Base-by-base conservation (phyloP, 2,888 invertebrate species). In the Nephrocerus scutellatus region DNA sequence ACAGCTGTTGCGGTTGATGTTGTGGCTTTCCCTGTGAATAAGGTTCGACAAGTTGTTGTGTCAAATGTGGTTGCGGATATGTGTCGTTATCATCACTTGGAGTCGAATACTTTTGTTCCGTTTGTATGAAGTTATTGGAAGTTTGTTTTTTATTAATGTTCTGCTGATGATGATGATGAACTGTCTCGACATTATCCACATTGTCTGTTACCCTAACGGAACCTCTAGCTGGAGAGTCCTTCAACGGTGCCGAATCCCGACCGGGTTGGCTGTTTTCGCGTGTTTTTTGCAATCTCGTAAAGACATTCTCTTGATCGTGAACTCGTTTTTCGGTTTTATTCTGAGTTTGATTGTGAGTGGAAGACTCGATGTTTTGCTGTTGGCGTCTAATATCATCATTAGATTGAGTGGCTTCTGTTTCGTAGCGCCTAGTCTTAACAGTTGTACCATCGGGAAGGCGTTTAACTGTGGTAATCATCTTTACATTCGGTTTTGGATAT, bases 351-450 rank as follows among this genome's bases (percentile, higher is more conserved):
- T 42, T 44, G 12, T 40, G 35, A 22, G 34, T 52, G 5, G 49
- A 36, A 3, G 51, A 44, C 2, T 26, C 30, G 14, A 36, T 44
- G 16, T 46, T 46, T 30, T 47, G 48, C 23, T 52, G 40, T 13
- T 38, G 47, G 21, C 48, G 55, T 24, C 43, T 50, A 3, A 37
- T 32, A 12, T 54, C 55, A 24, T 44, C 35, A 8, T 46, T 30
- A 1, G 60, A 56, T 10, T 45, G 37, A 7, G 50, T 7, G 38
- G 64, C 65, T 48, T 66, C 70, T 22, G 78, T 79, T 57, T 82
- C 81, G 23, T 79, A 76, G 28, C 75, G 74, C 14, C 80, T 80
- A 43, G 79, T 80, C n/a, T 79, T 81, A 2, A 81, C 75, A 26
- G 73, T 73, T 3, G 77, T 77, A 12, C 82, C 82, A 54, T 80